phyloP scores from a whole-genome alignment of 2,113 vertebrate species.

The Lepisosteus oculatus region DNA sequence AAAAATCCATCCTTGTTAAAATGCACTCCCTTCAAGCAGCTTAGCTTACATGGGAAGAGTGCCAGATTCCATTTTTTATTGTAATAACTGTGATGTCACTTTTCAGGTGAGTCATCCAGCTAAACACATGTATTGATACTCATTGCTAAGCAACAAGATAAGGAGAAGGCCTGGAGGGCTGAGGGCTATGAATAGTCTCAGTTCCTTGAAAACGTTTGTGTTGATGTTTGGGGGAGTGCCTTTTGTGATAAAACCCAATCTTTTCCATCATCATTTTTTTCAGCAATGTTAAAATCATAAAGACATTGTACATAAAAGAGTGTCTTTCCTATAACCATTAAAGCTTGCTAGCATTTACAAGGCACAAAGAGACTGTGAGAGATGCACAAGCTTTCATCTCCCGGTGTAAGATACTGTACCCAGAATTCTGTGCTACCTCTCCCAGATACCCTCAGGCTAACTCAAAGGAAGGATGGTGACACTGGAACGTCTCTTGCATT shows the following conservation, averaged over 20 bases:
- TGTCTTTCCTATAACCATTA: too few relatives aligned
- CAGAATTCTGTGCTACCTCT: too few relatives aligned
- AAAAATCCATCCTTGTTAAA: too few relatives aligned
- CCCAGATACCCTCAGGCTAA: too few relatives aligned
- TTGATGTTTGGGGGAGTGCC: slow-evolving; percentile 23
- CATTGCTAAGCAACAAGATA: slow-evolving; percentile 70
- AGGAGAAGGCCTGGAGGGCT: slow-evolving; percentile 59
- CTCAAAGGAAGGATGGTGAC: too few relatives aligned
- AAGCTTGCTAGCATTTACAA: too few relatives aligned
- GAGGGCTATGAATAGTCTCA: slow-evolving; percentile 48
- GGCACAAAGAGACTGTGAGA: too few relatives aligned
- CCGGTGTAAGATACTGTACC: too few relatives aligned
- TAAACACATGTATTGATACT: slow-evolving; percentile 57
- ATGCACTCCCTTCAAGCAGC: too few relatives aligned
- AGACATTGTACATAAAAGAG: too few relatives aligned
- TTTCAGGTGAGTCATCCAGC: slow-evolving; percentile 76
- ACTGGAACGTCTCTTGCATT: too few relatives aligned
- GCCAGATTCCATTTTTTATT: slow-evolving; percentile 44
- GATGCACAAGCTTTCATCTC: too few relatives aligned
- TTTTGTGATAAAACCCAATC: slow-evolving; percentile 47
- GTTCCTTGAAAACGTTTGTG: slow-evolving; percentile 9
- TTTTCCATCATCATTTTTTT: slow-evolving; percentile 54
- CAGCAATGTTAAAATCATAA: not conserved
- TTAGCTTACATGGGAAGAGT: not conserved
- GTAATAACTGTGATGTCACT: slow-evolving; percentile 59